These are phyloP conservation scores for Drosophila asahinai DNA, from an alignment of 1,140 invertebrate species.

Conservation along the genomic window DNA sequence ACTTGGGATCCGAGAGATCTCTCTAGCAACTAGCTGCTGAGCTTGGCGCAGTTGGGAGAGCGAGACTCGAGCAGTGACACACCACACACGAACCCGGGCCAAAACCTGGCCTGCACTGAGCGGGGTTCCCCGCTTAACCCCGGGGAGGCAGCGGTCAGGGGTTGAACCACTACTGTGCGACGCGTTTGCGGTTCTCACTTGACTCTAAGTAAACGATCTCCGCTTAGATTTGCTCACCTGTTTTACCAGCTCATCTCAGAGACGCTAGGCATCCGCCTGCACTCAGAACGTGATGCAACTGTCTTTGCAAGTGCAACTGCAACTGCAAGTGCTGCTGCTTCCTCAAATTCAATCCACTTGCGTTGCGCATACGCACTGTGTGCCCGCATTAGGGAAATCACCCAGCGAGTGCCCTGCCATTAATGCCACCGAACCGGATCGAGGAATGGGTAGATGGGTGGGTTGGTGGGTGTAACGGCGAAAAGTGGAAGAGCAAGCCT, in stretches of 20 bases:
- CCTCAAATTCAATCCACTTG: slow-evolving; percentile 14
- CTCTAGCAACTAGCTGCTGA: slow-evolving; percentile 46
- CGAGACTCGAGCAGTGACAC: slow-evolving; percentile 34
- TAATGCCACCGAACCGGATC: slow-evolving; percentile 27
- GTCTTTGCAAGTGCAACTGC: background rate
- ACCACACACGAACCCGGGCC: slow-evolving; percentile 23
- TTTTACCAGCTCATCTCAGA: background rate
- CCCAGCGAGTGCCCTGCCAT: slow-evolving; percentile 5
- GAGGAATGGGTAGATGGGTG: too few species aligned
- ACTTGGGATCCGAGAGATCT: slow-evolving; percentile 46
- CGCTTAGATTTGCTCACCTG: background rate
- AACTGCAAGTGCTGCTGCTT: background rate
- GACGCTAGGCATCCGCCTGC: slow-evolving; percentile 4
- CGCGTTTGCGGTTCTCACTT: slow-evolving; percentile 60
- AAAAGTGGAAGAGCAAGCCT: slow-evolving; percentile 17
- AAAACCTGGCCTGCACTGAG: slow-evolving; percentile 1
- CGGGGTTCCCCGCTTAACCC: slow-evolving; percentile 9
- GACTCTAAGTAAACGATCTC: slow-evolving; percentile 55
- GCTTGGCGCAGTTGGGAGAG: slow-evolving; percentile 11
- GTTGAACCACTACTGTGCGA: slow-evolving; percentile 49
- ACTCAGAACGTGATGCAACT: slow-evolving; percentile 42
- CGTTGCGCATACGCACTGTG: slow-evolving; percentile 53
- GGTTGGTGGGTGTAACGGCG: slow-evolving; percentile 10
- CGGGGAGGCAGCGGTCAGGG: slow-evolving; percentile 51
- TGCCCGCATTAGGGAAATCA: slow-evolving; percentile 7